Evolutionary conservation across 1,140 invertebrate species (phyloP), one percentile per base, ranked within the genome.

Genomic region (Capitella teleta): DNA sequence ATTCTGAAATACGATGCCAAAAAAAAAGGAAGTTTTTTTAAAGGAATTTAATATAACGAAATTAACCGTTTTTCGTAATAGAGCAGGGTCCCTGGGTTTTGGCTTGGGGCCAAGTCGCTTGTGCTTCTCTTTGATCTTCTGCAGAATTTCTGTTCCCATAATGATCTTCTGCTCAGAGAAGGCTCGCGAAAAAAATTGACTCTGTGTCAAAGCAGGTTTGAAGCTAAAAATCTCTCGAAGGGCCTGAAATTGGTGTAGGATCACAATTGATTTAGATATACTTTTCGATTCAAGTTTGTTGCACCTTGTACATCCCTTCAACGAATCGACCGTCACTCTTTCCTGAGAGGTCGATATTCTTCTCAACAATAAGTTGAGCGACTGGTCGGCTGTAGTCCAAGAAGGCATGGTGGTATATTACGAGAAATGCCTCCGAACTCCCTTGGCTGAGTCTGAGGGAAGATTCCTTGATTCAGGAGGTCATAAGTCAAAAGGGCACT

Each of bases 131-230:
- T 45, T 30, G 3, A 64, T 45, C 18, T 52, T 37, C 10, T 53
- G 21, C 19, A 64, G 16, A 24, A 64, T 55, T 6, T 61, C 59
- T 25, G 54, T 53, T 24, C 57, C 55, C 62, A 64, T 64, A 18
- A 64, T 64, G 3, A 63, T 47, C 47, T 64, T 64, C 6, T 55
- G 43, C 45, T 64, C 62, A 24, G 49, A 52, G 56, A 58, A 64
- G 5, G 61, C 59, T 21, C 46, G 38, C 1, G 36, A 38, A 45
- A 64, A 61, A 38, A 64, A 64, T 50, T 64, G 62, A 14, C 61
- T 58, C 40, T 60, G 58, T 25, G 56, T 60, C 10, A 64, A 44
- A 1, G 54, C 51, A 47, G 62, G 59, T 47, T 64, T 64, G 47
- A 61, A 62, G 6, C 46, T 21, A 48, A 64, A 64, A 34, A 62